These are phyloP conservation scores for Polietes domitor DNA, from an alignment of 2,888 invertebrate species.

Conservation along the genomic window DNA sequence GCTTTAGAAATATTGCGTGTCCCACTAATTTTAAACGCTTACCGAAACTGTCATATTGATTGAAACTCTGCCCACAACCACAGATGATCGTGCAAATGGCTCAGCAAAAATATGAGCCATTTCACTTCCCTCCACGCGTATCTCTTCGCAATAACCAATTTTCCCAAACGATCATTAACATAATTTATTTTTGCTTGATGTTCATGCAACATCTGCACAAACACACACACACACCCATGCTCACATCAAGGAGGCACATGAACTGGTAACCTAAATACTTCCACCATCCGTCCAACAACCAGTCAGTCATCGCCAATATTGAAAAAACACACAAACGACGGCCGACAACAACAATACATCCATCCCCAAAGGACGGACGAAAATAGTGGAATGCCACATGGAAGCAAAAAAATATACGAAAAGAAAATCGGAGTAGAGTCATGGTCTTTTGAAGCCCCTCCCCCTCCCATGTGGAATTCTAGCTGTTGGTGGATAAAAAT, in stretches of 20 bases:
- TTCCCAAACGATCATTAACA: conserved; percentile 60
- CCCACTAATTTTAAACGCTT: no score
- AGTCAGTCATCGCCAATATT: conserved; percentile 46
- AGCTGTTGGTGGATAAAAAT: neutral
- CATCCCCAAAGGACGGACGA: neutral
- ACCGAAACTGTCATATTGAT: no score
- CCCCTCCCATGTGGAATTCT: neutral
- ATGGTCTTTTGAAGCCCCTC: neutral
- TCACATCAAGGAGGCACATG: conserved; percentile 46
- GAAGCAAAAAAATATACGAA: neutral
- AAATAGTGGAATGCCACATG: conserved; percentile 10
- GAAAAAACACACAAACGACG: conserved; percentile 8
- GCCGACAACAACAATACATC: conserved; percentile 14
- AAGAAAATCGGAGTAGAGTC: neutral
- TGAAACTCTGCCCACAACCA: no score
- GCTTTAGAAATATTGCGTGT: no score
- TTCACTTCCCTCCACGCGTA: no score
- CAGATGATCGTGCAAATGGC: no score
- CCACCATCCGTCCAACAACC: neutral
- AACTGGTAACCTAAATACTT: conserved; percentile 66
- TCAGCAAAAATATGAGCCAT: no score
- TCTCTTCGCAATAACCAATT: conserved; percentile 6
- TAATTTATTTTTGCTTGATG: conserved; percentile 34
- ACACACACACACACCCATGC: no score
- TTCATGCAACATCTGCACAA: conserved; percentile 12